phyloP scores from a whole-genome alignment of 2,888 invertebrate genomes.

The Bellardia pandia region DNA sequence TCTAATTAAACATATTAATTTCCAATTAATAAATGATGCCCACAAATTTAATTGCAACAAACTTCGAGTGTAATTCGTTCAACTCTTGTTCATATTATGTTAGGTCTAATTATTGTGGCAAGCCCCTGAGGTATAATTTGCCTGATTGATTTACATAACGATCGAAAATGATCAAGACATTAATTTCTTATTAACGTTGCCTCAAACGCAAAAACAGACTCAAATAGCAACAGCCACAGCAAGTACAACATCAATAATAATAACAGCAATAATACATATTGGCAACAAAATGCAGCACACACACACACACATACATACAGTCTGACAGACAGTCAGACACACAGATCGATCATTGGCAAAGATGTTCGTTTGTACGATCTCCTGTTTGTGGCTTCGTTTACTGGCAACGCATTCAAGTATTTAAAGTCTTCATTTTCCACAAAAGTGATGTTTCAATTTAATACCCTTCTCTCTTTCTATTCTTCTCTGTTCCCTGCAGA shows the following conservation, averaged over 20 bases:
- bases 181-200: conserved; percentile 83
- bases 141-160: conserved; percentile 85
- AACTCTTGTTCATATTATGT: conserved; percentile 75
- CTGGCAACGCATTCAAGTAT: conserved; percentile 47
- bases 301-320: neutral
- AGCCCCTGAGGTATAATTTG: conserved; percentile 84
- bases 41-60: neutral
- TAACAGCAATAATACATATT: conserved; percentile 47
- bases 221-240: conserved; percentile 35
- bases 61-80: conserved; percentile 27
- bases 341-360: conserved; percentile 45
- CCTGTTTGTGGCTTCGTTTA: conserved; percentile 55
- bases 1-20: neutral
- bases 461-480: conserved; percentile 67
- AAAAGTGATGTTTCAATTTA: conserved; percentile 71
- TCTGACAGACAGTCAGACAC: neutral
- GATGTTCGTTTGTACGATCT: conserved; percentile 16
- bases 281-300: conserved; percentile 15
- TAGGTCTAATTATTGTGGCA: conserved; percentile 83
- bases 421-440: conserved; percentile 68
- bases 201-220: conserved; percentile 65
- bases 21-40: neutral
- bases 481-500: conserved; percentile 23
- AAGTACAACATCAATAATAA: conserved; percentile 43
- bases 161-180: conserved; percentile 84